Evolutionary conservation across 1,140 invertebrate genomes (phyloP), one percentile per base, ranked within the genome.

Genomic region (Coelopa frigida): DNA sequence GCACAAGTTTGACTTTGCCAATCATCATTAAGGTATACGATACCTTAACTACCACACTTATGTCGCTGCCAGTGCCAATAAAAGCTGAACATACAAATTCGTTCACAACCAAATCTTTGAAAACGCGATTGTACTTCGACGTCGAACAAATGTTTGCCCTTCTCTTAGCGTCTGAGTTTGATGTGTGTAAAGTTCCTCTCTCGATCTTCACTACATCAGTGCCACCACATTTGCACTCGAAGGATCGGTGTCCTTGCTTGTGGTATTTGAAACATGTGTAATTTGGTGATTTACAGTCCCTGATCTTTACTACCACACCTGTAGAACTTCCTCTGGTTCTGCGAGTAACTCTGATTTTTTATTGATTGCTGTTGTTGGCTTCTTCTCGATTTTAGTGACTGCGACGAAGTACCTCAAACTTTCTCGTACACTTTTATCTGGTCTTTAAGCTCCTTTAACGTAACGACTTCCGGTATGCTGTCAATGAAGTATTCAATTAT

Each of bases 391-490:
- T 15, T 39, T 6, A 18, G 6, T 14, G 15, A 5, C 15, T 17
- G 37, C 14, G 20, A 7, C 10, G 18, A 5, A 21, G 5, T 12
- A 7, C 11, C 11, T 22, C 37, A 10, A 12, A 39, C 17, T 31
- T 43, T 43, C 32, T 44, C 27, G 10, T 44, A 32, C 1, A 33
- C 21, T 6, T 17, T 5, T 12, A 33, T 33, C 20, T 48, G 23
- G 11, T 21, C 46, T 36, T 42, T 37, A 12, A 48, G 3, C 1
- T 48, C 39, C 4, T n/a, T 21, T 23, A 47, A 20, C 11, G 17
- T 31, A 10, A 29, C 40, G n/a, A 29, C 24, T 15, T 52, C 50
- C 20, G 46, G 46, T 8, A 48, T 40, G 10, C 44, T 44, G 21
- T 47, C 44, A 7, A 46, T 17, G 23, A 46, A 46, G 32, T 46